Percentiles rank a stretch among this genome's conserved stretches.
Evolutionary conservation across 2,113 vertebrate species (phyloP).

Genomic region (Nesogale talazaci): DNA sequence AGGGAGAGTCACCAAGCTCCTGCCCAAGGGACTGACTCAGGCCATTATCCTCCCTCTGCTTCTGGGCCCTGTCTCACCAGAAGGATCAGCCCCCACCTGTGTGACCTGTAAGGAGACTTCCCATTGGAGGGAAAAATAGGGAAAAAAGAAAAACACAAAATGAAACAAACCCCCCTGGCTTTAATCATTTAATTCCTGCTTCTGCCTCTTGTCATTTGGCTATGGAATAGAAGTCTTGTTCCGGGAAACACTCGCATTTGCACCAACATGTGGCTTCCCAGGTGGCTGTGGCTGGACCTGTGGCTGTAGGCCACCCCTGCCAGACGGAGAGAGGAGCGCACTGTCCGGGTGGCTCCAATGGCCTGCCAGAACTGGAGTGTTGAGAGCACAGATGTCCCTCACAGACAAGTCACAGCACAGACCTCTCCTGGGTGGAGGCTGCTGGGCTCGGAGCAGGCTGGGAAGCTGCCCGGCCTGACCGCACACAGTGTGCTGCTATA

Average conservation of each 20-base stretch:
- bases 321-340: slow-evolving; percentile 44
- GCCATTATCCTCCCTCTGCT: not conserved
- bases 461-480: not conserved
- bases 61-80: accelerated
- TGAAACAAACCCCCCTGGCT: not conserved
- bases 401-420: slow-evolving; percentile 1
- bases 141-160: not conserved
- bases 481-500: not conserved
- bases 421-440: not conserved
- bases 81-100: not conserved
- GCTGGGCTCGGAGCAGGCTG: not conserved
- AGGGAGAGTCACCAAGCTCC: not conserved
- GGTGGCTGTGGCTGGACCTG: slow-evolving; percentile 56
- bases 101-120: not conserved
- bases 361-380: slow-evolving; percentile 63
- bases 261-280: slow-evolving; percentile 47
- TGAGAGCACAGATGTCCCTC: slow-evolving; percentile 65
- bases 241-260: not conserved
- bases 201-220: slow-evolving; percentile 57
- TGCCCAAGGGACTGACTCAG: accelerated
- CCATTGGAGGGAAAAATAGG: too few relatives aligned
- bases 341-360: slow-evolving; percentile 34
- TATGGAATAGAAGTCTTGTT: slow-evolving; percentile 36
- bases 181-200: not conserved
- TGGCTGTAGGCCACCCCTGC: slow-evolving; percentile 40